Evolutionary conservation across 1,140 invertebrate genomes (phyloP), one percentile per base, ranked within the genome.

Genomic region (Leptopilina boulardi): DNA sequence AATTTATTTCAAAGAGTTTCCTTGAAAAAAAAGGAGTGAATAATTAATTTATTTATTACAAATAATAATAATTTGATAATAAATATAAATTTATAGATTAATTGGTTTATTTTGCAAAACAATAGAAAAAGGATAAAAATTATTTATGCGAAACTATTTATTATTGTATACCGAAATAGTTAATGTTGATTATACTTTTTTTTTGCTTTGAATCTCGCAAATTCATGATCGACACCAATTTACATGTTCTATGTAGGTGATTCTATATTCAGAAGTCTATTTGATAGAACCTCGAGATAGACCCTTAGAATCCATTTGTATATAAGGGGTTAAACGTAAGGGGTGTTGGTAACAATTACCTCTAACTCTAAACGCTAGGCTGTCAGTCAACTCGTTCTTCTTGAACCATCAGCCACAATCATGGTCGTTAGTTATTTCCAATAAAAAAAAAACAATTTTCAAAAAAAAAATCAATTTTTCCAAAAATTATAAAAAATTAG

Each of bases 271-370:
- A 66, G 59, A 66, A 66, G 59, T 66, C 59, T 66, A 66, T 66
- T 66, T 66, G 59, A 66, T 66, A 66, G 59, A 66, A 66, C 59
- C 59, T 66, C 59, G 59, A 66, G 59, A 66, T 66, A 66, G 59
- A 66, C 59, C 59, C 59, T 66, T 66, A 66, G 26, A 23, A 66
- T 66, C 59, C 59, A 66, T 66, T 30, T 23, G 59, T 66, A 47
- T 74, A 34, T 77, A 47, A 26, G 54, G 59, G 21, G 34, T 71
- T 54, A 71, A 75, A 71, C 23, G 47, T 54, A 54, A 30, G 73
- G 77, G 77, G 73, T 74, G 78, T 77, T 80, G n/a, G 78, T 74
- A 80, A 80, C 78, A 80, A 80, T 80, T 80, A 80, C 78, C 42
- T 18, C 74, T 71, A 77, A 77, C 54, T 56, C 76, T 74, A 42